phyloP scores from a whole-genome alignment of 2,113 vertebrate genomes.

The Campylorhamphus procurvoides region DNA sequence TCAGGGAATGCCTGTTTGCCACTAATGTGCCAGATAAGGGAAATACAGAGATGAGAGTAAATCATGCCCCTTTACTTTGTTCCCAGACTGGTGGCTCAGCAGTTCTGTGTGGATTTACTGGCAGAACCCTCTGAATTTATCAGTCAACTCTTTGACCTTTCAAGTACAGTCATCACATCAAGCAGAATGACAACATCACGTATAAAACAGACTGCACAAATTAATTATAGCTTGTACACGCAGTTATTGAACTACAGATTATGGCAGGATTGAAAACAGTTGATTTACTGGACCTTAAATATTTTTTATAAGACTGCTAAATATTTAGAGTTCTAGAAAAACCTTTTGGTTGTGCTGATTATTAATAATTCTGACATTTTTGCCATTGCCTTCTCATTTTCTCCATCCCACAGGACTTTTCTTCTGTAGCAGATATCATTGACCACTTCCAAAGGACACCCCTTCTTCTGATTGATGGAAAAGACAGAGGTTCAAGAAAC shows the following conservation, averaged over 20 bases:
- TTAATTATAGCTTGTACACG: background rate
- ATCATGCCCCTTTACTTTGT: background rate
- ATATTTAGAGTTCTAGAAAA: background rate
- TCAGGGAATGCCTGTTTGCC: background rate
- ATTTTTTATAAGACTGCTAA: background rate
- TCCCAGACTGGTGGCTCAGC: background rate
- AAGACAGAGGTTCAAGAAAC: conserved; percentile 87
- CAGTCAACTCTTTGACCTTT: background rate
- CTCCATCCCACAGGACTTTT: conserved; percentile 77
- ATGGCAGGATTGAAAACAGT: background rate
- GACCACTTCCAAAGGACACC: conserved; percentile 85
- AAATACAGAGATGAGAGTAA: background rate
- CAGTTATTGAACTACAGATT: background rate
- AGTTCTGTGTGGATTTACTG: background rate
- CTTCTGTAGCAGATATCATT: conserved; percentile 86
- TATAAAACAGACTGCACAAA: background rate
- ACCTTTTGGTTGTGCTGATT: background rate
- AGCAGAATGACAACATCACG: background rate
- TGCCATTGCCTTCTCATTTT: background rate
- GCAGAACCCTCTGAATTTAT: background rate
- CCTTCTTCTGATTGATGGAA: conserved; percentile 93
- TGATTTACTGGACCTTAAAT: background rate
- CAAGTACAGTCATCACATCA: background rate
- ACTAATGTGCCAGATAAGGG: background rate
- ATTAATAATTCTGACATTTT: background rate